Percentiles rank a stretch among this genome's conserved stretches.
Evolutionary conservation across 2,888 invertebrate genomes (phyloP).

Genomic region (Atherix ibis): DNA sequence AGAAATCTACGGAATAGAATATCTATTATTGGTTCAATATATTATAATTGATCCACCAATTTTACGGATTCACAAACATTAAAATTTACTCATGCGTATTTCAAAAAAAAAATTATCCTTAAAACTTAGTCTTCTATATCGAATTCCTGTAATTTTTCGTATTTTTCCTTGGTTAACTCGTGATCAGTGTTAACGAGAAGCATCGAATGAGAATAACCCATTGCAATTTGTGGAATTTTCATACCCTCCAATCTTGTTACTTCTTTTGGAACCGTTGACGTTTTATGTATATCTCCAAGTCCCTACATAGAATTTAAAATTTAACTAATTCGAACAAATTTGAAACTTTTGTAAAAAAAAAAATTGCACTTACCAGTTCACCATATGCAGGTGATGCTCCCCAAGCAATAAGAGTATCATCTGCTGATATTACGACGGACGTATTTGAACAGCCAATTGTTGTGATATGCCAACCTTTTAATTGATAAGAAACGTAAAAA

Average conservation of each 20-base stretch:
- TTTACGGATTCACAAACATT: too few relatives aligned
- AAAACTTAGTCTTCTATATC: slow-evolving; percentile 29
- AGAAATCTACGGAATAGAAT: too few relatives aligned
- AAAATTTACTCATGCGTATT: too few relatives aligned
- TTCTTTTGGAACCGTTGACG: slow-evolving; percentile 76
- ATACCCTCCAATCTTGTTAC: slow-evolving; percentile 60
- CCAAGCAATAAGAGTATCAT: slow-evolving; percentile 82
- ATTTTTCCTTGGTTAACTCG: slow-evolving; percentile 38
- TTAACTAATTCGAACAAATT: not conserved
- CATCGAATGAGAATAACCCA: slow-evolving; percentile 76
- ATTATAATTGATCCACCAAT: too few relatives aligned
- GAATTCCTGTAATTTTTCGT: slow-evolving; percentile 37
- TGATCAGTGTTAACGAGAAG: slow-evolving; percentile 40
- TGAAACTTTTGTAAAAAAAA: slow-evolving; percentile 1
- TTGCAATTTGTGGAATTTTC: slow-evolving; percentile 59
- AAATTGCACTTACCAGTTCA: slow-evolving; percentile 49
- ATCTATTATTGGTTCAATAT: too few relatives aligned
- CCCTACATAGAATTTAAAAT: slow-evolving; percentile 40
- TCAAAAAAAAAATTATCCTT: too few relatives aligned
- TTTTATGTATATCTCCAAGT: slow-evolving; percentile 76
- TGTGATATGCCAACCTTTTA: slow-evolving; percentile 71
- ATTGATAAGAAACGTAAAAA: not conserved
- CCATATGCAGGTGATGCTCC: slow-evolving; percentile 90
- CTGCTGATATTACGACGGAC: slow-evolving; percentile 74
- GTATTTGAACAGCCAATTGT: slow-evolving; percentile 70